Evolutionary conservation across 2,113 vertebrate species (phyloP), one percentile per base, ranked within the genome.

Genomic region (Lepisosteus osseus): DNA sequence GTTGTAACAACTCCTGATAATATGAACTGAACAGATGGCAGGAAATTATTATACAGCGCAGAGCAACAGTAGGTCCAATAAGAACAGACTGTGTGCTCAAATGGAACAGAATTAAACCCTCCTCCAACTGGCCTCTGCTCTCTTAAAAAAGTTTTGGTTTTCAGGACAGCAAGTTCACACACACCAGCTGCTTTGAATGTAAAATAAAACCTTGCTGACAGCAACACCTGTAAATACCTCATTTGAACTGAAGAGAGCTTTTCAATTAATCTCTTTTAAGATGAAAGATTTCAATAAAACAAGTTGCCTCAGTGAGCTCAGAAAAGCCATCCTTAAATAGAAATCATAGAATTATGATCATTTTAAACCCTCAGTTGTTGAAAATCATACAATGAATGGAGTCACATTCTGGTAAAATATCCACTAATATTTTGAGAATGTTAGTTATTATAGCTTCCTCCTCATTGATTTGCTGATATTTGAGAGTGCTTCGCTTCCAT

Each of bases 1-100:
- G n/a, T 29, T 29, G 15, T 63, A 14, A 63, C 14, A 63, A 17
- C 7, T 29, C n/a, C 4, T 29, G 61, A 63, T 8, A 61, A 29
- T 63, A 15, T 63, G 61, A 17, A 15, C 61, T 63, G 61, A 63
- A 17, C 61, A 63, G 61, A 63, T 63, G 61, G 61, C 15, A 8
- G 61, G 7, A 15, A 63, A 63, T 63, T 17, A 8, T 63, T 3
- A 7, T 63, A 15, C 61, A 15, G 17, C n/a, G 29, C 2, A 3
- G 61, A 29, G 61, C n/a, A 7, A 29, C 15, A 63, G 7, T 9
- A 15, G 29, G 61, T 63, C 7, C 29, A 3, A 3, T 8, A 29
- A 4, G 61, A 6, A 17, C 29, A 17, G 47, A 51, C 5, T 5
- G 61, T 15, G 29, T 63, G 61, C 4, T 63, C 14, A 63, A 63